Percentiles rank a stretch among this genome's conserved stretches.
These are phyloP conservation scores for Valencia hispanica DNA, from an alignment of 2,797 vertebrate species.

Conservation along the genomic window DNA sequence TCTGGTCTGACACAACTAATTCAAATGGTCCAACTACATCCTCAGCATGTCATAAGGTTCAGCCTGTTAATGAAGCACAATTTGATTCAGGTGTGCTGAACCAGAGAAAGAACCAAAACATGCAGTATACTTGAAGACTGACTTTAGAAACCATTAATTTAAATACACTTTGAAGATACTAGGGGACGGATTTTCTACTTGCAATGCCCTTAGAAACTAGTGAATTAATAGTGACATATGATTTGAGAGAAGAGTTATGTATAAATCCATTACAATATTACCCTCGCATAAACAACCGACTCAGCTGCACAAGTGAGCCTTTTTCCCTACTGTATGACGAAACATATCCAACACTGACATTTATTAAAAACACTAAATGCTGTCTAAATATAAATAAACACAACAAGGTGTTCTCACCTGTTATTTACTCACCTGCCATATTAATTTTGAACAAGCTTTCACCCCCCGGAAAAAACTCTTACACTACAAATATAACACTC, in stretches of 20 bases:
- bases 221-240: too few relatives aligned
- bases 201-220: too few relatives aligned
- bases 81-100: not conserved
- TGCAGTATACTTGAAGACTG: not conserved
- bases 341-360: not conserved
- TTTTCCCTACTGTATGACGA: not conserved
- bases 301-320: not conserved
- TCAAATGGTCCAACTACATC: not conserved
- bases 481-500: constrained; percentile 3
- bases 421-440: too few relatives aligned
- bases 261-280: too few relatives aligned
- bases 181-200: too few relatives aligned
- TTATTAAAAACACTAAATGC: not conserved
- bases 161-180: too few relatives aligned
- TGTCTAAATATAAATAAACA: not conserved
- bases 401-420: not conserved
- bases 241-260: too few relatives aligned
- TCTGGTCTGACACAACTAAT: not conserved
- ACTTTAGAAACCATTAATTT: not conserved
- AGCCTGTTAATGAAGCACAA: not conserved
- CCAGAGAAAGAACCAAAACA: not conserved
- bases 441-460: not conserved
- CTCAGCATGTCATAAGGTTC: too few relatives aligned
- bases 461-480: too few relatives aligned
- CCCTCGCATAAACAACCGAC: not conserved